phyloP scores from a whole-genome alignment of 2,113 vertebrate species.

The Polyodon spathula region DNA sequence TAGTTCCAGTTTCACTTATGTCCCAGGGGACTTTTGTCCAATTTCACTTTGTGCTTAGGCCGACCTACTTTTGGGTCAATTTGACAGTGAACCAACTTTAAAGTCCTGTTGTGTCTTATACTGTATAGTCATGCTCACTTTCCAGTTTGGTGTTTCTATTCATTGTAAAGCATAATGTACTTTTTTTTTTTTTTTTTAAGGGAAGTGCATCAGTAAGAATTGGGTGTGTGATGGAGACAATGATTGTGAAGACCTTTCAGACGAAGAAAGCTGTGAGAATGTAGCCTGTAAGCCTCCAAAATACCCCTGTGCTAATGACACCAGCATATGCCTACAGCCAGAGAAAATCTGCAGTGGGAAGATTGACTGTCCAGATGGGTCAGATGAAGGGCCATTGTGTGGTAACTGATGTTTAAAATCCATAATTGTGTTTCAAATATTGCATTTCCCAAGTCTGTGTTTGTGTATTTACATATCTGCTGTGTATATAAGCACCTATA shows the following conservation, averaged over 20 bases:
- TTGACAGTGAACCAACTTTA: neutral
- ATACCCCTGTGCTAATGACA: slow-evolving; percentile 89
- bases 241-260: slow-evolving; percentile 94
- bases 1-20: no score
- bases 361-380: slow-evolving; percentile 85
- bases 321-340: slow-evolving; percentile 79
- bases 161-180: neutral
- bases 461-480: no score
- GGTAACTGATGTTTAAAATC: slow-evolving; percentile 51
- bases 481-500: no score
- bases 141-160: no score
- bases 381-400: slow-evolving; percentile 88
- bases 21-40: no score
- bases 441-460: neutral
- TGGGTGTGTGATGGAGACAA: slow-evolving; percentile 97
- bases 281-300: slow-evolving; percentile 87
- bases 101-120: neutral
- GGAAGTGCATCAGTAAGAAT: slow-evolving; percentile 95
- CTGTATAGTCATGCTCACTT: no score
- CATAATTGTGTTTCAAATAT: neutral
- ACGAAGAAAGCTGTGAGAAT: slow-evolving; percentile 84
- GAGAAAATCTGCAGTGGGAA: slow-evolving; percentile 90
- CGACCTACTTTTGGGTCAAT: no score
- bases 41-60: no score
- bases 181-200: slow-evolving; percentile 40